These are phyloP conservation scores for Cerceris rybyensis DNA, from an alignment of 2,888 invertebrate genomes.

Conservation along the genomic window DNA sequence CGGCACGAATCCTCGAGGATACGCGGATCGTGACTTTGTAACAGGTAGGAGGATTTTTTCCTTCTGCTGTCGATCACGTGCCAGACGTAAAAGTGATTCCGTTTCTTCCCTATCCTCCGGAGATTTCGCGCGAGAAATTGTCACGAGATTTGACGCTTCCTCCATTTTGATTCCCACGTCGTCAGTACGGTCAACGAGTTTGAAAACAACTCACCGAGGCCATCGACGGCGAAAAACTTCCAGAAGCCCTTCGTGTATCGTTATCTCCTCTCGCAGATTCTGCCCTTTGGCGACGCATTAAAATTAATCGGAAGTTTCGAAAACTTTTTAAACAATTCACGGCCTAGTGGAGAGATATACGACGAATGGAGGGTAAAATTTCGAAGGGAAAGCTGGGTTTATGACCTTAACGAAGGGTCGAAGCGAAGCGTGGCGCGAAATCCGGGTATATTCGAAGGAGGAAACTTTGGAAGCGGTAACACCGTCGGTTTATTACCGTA, in stretches of 20 bases:
- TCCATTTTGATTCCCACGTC: constrained; percentile 17
- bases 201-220: background rate
- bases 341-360: no score
- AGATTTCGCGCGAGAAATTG: constrained; percentile 29
- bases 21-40: no score
- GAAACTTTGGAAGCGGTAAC: background rate
- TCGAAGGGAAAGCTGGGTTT: no score
- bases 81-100: constrained; percentile 33
- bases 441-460: background rate
- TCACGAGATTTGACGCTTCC: constrained; percentile 27
- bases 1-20: no score
- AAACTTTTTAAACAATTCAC: no score
- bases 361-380: no score
- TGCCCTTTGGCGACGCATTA: no score
- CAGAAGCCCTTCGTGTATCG: background rate
- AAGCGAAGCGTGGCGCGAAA: no score
- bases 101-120: background rate
- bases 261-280: no score
- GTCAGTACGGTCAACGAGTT: no score
- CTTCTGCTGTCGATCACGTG: background rate
- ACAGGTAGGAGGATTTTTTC: constrained; percentile 4
- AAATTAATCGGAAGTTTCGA: no score
- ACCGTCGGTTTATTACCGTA: background rate
- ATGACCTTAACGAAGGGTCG: no score
- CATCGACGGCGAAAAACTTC: background rate